These are phyloP conservation scores for Lucilia sericata DNA, from an alignment of 1,140 invertebrate species.

Conservation along the genomic window DNA sequence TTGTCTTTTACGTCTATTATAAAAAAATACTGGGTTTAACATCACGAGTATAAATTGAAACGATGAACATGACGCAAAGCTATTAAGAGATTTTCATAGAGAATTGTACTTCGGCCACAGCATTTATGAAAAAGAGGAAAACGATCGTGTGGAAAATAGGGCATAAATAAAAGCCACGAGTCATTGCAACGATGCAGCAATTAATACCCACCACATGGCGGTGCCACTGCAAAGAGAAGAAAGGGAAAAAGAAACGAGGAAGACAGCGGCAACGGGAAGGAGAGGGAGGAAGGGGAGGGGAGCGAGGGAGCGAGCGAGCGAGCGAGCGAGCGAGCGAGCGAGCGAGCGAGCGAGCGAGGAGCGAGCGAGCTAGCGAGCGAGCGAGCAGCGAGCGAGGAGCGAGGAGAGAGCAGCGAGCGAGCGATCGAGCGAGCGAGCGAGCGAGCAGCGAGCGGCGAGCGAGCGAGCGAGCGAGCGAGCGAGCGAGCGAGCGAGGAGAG, in stretches of 20 bases:
- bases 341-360: no score
- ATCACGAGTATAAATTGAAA: conserved; percentile 88
- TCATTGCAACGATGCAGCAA: conserved; percentile 83
- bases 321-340: no score
- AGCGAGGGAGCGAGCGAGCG: no score
- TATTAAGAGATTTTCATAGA: conserved; percentile 86
- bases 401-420: no score
- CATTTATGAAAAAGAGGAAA: conserved; percentile 84
- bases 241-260: neutral
- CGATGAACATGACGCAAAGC: conserved; percentile 86
- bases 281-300: no score
- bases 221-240: conserved; percentile 70
- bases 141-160: conserved; percentile 81
- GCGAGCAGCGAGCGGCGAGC: no score
- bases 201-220: conserved; percentile 84
- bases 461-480: no score
- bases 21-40: conserved; percentile 95
- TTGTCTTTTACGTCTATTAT: conserved; percentile 79
- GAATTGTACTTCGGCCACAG: conserved; percentile 77
- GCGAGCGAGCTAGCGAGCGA: no score
- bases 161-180: conserved; percentile 91
- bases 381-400: no score
- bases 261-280: no score
- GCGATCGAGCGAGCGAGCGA: no score
- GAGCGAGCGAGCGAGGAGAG: no score